Evolutionary conservation across 2,113 vertebrate genomes (phyloP).

Genomic region (Phaetusa simplex): DNA sequence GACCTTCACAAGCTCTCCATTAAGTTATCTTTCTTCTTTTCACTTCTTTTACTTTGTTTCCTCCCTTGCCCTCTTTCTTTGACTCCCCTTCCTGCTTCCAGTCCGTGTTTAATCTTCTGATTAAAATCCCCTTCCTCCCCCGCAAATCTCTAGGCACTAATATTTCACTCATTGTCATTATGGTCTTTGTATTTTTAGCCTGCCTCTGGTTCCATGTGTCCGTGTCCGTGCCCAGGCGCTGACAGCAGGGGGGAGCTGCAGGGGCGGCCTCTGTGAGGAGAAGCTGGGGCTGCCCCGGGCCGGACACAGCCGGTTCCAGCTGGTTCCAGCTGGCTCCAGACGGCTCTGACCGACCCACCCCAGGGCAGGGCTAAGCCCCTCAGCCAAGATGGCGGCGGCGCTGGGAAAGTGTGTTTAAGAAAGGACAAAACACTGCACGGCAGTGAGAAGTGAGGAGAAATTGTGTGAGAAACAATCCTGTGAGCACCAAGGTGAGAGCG

Average conservation of each 20-base stretch:
- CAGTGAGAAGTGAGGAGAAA: neutral
- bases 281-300: rapidly evolving
- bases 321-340: neutral
- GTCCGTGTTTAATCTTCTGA: neutral
- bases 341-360: rapidly evolving
- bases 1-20: neutral
- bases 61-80: neutral
- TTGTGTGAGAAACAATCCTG: neutral
- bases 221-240: neutral
- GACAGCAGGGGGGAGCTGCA: neutral
- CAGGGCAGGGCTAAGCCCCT: neutral
- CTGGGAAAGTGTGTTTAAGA: neutral
- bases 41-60: neutral
- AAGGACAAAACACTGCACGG: neutral
- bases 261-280: neutral
- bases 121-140: neutral
- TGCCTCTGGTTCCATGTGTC: neutral
- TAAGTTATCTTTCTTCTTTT: neutral
- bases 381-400: neutral
- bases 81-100: neutral
- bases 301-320: rapidly evolving
- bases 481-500: neutral
- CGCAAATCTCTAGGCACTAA: neutral
- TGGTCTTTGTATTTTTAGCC: neutral
- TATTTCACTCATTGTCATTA: neutral